Evolutionary conservation across 2,888 invertebrate species (phyloP), one percentile per base, ranked within the genome.

Genomic region (Maniola hyperantus): DNA sequence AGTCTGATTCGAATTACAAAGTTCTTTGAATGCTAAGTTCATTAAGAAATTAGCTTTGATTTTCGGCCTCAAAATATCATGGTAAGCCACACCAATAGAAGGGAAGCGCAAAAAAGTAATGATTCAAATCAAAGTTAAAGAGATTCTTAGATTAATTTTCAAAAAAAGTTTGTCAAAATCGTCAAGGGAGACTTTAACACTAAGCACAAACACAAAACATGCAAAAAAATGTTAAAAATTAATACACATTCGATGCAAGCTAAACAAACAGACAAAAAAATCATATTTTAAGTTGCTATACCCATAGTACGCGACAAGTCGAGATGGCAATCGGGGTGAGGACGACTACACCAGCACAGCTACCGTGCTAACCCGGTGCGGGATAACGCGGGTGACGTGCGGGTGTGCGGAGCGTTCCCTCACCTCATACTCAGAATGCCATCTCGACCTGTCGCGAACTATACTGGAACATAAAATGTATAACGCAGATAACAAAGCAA

Each of bases 201-300:
- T 18, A 61, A 62, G 64, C 60, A 66, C 54, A 66, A 57, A 64
- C 51, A 66, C 39, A 69, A 64, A 67, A 39, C 67, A 69, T 65
- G 65, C 67, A 36, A 46, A 60, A 34, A 64, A 53, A 54, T 55
- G 58, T 44, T 54, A 64, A 53, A 51, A 61, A 51, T 36, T 10
- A 63, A 20, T 42, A 51, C 55, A 67, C 61, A 66, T 50, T 61
- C 58, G 13, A 39, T 54, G 33, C 53, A 7, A 7, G 18, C 7
- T 13, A 57, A 8, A 51, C 15, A 26, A 10, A 34, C n/a, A n/a
- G n/a, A n/a, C n/a, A 6, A 26, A 53, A 44, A 11, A 44, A 39
- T 0, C 34, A 20, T 48, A 63, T 42, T 54, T 33, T 1, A 36
- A 54, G 1, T 15, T 7, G 2, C n/a, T 26, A 53, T n/a, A n/a